Evolutionary conservation across 2,888 invertebrate species (phyloP).

Genomic region (Nowickia ferox): DNA sequence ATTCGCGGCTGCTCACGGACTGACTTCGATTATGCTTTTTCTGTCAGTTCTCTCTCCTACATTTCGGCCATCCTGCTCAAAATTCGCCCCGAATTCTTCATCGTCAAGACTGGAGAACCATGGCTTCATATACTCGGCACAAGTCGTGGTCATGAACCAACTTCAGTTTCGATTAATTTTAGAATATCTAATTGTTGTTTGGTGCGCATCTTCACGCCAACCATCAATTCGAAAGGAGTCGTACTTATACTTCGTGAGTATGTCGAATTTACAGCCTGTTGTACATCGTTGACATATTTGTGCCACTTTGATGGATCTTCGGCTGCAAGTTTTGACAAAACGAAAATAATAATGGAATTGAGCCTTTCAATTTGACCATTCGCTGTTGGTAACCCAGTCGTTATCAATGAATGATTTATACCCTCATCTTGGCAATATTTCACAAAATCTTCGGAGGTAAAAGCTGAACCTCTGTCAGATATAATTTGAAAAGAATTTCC

Average conservation of each 20-base stretch:
- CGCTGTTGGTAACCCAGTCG: slow-evolving; percentile 33
- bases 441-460: slow-evolving; percentile 74
- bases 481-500: slow-evolving; percentile 79
- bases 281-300: slow-evolving; percentile 47
- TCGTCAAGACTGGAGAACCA: neutral
- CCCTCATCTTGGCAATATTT: slow-evolving; percentile 78
- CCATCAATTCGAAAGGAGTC: slow-evolving; percentile 50
- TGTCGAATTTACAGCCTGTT: slow-evolving; percentile 47
- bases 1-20: no score
- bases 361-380: slow-evolving; percentile 43
- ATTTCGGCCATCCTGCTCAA: slow-evolving; percentile 73
- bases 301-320: slow-evolving; percentile 55
- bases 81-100: slow-evolving; percentile 11
- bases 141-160: neutral
- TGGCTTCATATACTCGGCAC: slow-evolving; percentile 12
- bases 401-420: slow-evolving; percentile 47
- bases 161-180: slow-evolving; percentile 41
- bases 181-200: slow-evolving; percentile 15
- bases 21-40: no score
- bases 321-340: slow-evolving; percentile 54
- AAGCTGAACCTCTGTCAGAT: slow-evolving; percentile 78
- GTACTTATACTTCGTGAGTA: slow-evolving; percentile 34
- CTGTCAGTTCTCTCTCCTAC: slow-evolving; percentile 7
- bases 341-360: slow-evolving; percentile 36
- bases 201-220: slow-evolving; percentile 52